phyloP scores from a whole-genome alignment of 2,113 vertebrate genomes.

The Hippocampus mohnikei region DNA sequence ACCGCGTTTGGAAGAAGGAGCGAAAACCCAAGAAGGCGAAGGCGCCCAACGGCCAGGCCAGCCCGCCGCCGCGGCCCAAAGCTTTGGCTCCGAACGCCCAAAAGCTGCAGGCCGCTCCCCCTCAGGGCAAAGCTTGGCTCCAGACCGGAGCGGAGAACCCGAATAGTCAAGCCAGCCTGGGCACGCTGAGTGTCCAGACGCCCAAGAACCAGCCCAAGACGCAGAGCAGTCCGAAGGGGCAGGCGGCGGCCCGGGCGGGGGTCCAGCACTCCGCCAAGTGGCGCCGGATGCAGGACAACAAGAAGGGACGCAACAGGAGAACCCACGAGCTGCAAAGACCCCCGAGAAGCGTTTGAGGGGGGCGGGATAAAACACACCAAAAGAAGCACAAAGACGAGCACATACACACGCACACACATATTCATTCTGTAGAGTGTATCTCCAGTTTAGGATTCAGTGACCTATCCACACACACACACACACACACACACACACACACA shows the following conservation, averaged over 20 bases:
- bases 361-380: conserved; percentile 23
- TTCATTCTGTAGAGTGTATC: conserved; percentile 42
- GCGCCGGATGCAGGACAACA: conserved; percentile 96
- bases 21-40: conserved; percentile 87
- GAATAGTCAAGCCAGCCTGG: conserved; percentile 37
- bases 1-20: conserved; percentile 96
- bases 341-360: conserved; percentile 92
- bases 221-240: conserved; percentile 46
- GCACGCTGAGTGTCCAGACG: conserved; percentile 24
- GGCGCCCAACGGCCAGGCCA: conserved; percentile 52
- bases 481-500: conserved; percentile 8
- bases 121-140: conserved; percentile 42
- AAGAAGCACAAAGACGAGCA: conserved; percentile 26
- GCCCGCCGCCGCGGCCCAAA: conserved; percentile 34
- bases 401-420: conserved; percentile 30
- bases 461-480: conserved; percentile 28
- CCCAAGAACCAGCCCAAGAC: conserved; percentile 54
- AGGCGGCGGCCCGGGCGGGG: conserved; percentile 39
- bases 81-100: conserved; percentile 50
- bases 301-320: conserved; percentile 97
- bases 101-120: conserved; percentile 57
- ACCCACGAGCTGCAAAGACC: conserved; percentile 98
- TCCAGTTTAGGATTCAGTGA: conserved; percentile 44
- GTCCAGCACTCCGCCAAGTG: conserved; percentile 82
- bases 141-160: conserved; percentile 48